Evolutionary conservation across 2,797 vertebrate genomes (phyloP), one percentile per base, ranked within the genome.

Genomic region (Eospalax fontanierii): DNA sequence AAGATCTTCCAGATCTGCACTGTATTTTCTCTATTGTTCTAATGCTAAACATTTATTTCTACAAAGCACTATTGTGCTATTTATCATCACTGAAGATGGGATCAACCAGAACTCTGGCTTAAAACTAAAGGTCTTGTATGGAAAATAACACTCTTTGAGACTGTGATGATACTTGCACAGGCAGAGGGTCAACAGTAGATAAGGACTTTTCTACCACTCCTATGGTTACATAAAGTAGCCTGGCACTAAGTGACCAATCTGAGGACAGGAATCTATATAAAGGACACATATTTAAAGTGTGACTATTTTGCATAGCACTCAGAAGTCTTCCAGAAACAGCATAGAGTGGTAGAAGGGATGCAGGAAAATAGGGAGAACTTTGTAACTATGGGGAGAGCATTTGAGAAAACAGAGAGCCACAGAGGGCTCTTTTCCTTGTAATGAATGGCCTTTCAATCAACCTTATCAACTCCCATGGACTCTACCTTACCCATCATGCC

Each of bases 251-350:
- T 54, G 65, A 61, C 59, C 79, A 74, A 87, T 75, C 43, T 78
- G 26, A 65, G 66, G 33, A 80, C 22, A 85, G 43, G 43, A 90
- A 84, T 87, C 61, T 66, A 30, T 35, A 87, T 61, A 87, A 92
- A 83, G 8, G 46, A 87, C 30, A 59, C 18, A 78, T 43, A 40
- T 71, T 91, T 86, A 79, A 75, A 88, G 89, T 93, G 7, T 43
- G 18, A 86, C 76, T 74, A 8, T 50, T 87, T 93, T 87, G 54
- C 78, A 26, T 61, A 78, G 63, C 15, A 70, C 54, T 94, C 30
- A 15, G 78, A 88, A 74, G 30, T 57, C 46, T 91, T 71, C 70
- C 50, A 88, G 78, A 93, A 93, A 78, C 19, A 87, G n/a, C 61
- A 28, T 12, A 54, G 84, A 82, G 57, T 87, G 74, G 35, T 19